Base-by-base conservation (phyloP, 2,113 vertebrate genomes). In the Catharus minimus region DNA sequence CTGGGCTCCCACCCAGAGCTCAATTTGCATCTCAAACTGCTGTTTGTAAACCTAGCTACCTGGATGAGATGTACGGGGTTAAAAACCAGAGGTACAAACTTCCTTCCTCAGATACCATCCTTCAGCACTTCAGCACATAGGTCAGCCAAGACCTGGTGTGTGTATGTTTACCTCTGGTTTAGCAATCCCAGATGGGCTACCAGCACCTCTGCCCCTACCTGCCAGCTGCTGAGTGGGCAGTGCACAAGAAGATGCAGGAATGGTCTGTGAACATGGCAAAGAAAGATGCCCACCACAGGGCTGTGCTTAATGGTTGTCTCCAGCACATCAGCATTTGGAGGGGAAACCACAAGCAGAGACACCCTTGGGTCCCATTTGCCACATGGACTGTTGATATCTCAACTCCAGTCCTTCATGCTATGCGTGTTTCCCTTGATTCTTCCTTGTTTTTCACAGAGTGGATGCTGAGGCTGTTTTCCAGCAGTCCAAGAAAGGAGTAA, bases 381-480 rank as follows among this genome's bases (percentile, higher is more conserved):
- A 18, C 1, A 0, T 30, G 38, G 8, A 38, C 14, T 47, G 24
- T 27, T 21, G 13, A 4, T 49, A 39, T 0, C 1, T 65, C 62
- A 80, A 47, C 43, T 74, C 23, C 30, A 55, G 21, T 19, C 23
- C 60, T 66, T 66, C 56, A 18, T 57, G 26, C 11, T 2, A 0
- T 27, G 32, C 16, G 18, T 82, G 30, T 58, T 86, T 64, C 33
- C n/a, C 12, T 71, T 77, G n/a, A 8, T 15, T 77, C 38, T 73
- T 36, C 32, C 33, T 39, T 86, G 13, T 56, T 94, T 82, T 78
- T 61, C 62, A n/a, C 0, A 30, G 44, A 28, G 44, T 44, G 61
- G 50, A 53, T 92, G 78, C 75, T 55, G 66, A 69, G 12, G 38
- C 36, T 89, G 79, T 89, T 92, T 89, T 79, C 38, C 64, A 82